These are phyloP conservation scores for Lindbergichthys nudifrons DNA, from an alignment of 2,797 vertebrate genomes.

Conservation along the genomic window DNA sequence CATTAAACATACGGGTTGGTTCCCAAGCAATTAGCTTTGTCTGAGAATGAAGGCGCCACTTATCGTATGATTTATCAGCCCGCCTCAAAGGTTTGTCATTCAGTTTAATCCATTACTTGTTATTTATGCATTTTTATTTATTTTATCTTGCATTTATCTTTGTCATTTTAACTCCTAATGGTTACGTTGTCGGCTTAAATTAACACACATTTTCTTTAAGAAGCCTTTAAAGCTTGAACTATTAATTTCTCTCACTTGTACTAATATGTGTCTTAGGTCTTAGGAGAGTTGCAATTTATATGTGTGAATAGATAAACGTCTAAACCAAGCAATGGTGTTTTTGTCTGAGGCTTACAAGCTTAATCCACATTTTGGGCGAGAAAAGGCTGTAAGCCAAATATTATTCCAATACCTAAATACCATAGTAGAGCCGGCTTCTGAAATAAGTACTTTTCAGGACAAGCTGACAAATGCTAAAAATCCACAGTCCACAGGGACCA, in stretches of 20 bases:
- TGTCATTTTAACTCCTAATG: neutral
- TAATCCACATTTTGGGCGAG: slow-evolving; percentile 42
- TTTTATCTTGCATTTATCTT: slow-evolving; percentile 2
- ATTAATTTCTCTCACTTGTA: slow-evolving; percentile 29
- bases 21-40: slow-evolving; percentile 31
- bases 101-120: slow-evolving; percentile 15
- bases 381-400: slow-evolving; percentile 39
- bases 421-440: slow-evolving; percentile 21
- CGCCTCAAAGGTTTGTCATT: neutral
- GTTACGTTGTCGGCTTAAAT: slow-evolving; percentile 22
- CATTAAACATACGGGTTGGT: slow-evolving; percentile 4
- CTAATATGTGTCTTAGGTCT: slow-evolving; percentile 21
- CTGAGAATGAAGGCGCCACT: slow-evolving; percentile 19
- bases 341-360: slow-evolving; percentile 45
- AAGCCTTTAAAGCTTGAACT: slow-evolving; percentile 16
- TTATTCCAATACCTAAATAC: slow-evolving; percentile 50
- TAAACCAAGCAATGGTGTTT: slow-evolving; percentile 29
- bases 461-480: slow-evolving; percentile 49
- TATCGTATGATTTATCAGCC: slow-evolving; percentile 21
- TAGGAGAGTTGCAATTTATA: slow-evolving; percentile 26
- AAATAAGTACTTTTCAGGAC: slow-evolving; percentile 36
- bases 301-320: slow-evolving; percentile 40
- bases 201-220: neutral
- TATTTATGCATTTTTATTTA: slow-evolving; percentile 24
- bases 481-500: slow-evolving; percentile 30